Evolutionary conservation across 2,797 vertebrate species (phyloP).

Genomic region (Tragelaphus eurycerus): DNA sequence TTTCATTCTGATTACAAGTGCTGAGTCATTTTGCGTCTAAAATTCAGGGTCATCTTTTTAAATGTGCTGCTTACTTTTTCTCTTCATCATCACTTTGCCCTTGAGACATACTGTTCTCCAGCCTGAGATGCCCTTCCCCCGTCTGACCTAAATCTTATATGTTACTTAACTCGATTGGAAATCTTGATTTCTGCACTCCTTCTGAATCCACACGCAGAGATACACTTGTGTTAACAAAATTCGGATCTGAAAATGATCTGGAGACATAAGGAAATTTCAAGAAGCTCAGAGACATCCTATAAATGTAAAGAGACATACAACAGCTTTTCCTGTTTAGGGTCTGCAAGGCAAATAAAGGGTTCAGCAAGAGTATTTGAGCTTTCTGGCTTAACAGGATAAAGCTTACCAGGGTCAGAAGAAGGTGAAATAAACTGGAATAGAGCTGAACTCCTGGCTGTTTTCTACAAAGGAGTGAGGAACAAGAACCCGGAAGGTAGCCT

Average conservation of each 20-base stretch:
- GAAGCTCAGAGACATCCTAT: not conserved
- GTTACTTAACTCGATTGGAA: not conserved
- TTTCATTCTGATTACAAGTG: slow-evolving; percentile 47
- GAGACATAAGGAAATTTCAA: not conserved
- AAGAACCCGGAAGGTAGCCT: not conserved
- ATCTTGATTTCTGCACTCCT: not conserved
- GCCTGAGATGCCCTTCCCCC: not conserved
- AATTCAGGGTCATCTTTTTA: not conserved
- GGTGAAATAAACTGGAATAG: not conserved
- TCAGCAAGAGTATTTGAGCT: not conserved
- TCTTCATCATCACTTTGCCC: not conserved
- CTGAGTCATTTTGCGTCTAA: not conserved
- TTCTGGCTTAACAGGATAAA: not conserved
- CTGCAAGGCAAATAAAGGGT: not conserved
- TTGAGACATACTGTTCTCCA: not conserved
- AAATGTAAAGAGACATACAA: not conserved
- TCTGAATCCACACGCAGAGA: not conserved
- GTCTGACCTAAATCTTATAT: not conserved
- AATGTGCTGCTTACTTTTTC: not conserved
- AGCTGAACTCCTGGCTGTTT: not conserved
- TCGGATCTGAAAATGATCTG: slow-evolving; percentile 4
- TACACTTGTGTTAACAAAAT: not conserved
- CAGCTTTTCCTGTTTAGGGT: not conserved
- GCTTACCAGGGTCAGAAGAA: not conserved
- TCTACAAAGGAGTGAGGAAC: not conserved